Conservation (phyloP, 2,113 vertebrate genomes). For the Ciconia maguari region DNA sequence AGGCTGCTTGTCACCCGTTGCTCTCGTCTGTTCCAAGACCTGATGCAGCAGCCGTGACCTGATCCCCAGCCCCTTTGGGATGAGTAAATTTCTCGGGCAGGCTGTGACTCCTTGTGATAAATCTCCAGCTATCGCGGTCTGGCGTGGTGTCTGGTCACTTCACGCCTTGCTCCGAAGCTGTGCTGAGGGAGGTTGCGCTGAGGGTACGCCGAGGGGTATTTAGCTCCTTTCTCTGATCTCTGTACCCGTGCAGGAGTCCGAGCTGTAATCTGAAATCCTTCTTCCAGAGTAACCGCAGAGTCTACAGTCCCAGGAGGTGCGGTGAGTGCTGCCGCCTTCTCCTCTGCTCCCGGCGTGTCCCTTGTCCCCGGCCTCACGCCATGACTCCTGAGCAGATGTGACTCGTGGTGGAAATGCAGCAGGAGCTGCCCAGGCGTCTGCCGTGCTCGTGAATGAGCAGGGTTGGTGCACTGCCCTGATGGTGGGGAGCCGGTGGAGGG, state of each 20-base stretch:
- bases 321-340: fast-evolving
- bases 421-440: not conserved
- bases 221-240: not conserved
- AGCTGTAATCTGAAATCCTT: not conserved
- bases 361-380: fast-evolving
- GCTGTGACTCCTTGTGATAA: not conserved
- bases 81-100: too few species aligned
- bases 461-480: not conserved
- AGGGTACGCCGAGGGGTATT: fast-evolving
- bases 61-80: not conserved
- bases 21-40: not conserved
- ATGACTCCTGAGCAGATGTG: fast-evolving
- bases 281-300: not conserved
- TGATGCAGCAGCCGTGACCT: not conserved
- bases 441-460: not conserved
- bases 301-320: fast-evolving
- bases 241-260: not conserved
- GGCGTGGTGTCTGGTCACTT: not conserved
- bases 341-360: fast-evolving
- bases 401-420: not conserved
- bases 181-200: not conserved
- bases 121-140: not conserved
- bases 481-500: not conserved
- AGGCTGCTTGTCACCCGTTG: fast-evolving
- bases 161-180: not conserved